Percentiles rank a stretch among this genome's conserved stretches.
These are phyloP conservation scores for Bothrops alternatus DNA, from an alignment of 2,797 vertebrate species.

Conservation along the genomic window DNA sequence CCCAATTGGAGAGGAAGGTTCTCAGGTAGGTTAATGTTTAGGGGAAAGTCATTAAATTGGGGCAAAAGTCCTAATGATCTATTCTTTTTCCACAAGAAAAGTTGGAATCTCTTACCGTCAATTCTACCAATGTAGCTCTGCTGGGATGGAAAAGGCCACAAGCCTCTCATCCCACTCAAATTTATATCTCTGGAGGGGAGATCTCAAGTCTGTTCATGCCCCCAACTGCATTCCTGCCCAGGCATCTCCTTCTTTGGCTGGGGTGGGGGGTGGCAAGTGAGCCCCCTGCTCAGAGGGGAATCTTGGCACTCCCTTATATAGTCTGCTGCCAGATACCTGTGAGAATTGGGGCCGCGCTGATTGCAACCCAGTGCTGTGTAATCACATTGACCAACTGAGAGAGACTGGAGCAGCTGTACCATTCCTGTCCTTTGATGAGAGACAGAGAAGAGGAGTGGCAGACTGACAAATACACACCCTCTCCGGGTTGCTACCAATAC, in stretches of 20 bases:
- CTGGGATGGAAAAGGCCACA: neutral
- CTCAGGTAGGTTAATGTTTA: neutral
- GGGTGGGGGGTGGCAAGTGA: neutral
- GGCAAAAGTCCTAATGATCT: neutral
- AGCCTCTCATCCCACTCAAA: neutral
- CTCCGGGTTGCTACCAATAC: neutral
- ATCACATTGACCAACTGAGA: conserved; percentile 21
- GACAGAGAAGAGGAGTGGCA: neutral
- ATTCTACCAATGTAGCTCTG: neutral
- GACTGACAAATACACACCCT: neutral
- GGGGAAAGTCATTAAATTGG: neutral
- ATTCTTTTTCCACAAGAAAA: neutral
- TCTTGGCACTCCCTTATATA: conserved; percentile 36
- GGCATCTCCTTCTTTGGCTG: conserved; percentile 35
- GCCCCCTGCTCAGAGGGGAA: neutral
- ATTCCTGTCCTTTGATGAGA: conserved; percentile 20
- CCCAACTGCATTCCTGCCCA: conserved; percentile 14
- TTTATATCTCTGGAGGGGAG: conserved; percentile 26
- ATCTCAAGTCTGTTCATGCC: neutral
- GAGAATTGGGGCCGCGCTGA: conserved; percentile 34
- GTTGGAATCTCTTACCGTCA: conserved; percentile 20
- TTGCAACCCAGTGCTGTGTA: conserved; percentile 28
- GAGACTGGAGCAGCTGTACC: conserved; percentile 28
- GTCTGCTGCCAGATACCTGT: conserved; percentile 21
- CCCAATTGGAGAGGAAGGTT: neutral